Base-by-base conservation (phyloP, 2,113 vertebrate species). In the Phylloscopus whistleri region DNA sequence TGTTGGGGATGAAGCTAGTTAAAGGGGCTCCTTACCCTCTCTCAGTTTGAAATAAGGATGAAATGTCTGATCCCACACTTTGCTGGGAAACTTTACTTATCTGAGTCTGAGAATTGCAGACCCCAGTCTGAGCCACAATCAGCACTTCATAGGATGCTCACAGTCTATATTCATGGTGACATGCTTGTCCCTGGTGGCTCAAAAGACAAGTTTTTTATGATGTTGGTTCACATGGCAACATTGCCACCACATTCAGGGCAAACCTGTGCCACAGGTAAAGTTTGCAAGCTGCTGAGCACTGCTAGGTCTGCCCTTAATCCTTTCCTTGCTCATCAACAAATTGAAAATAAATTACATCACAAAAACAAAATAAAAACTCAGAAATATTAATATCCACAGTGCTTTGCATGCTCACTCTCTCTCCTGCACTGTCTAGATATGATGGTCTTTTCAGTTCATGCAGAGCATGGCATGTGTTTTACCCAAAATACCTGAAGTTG, bases 101-200 rank as follows among this genome's bases (percentile, higher is more conserved):
- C 35, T 28, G 53, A 7, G 37, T 63, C 39, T 53, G n/a, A 72
- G 26, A 20, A 26, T 11, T 53, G 39, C 10, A 16, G 41, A 69
- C 48, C 37, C 0, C 0, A 0, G 3, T 59, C 28, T 51, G 63
- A 90, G 64, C 11, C n/a, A 63, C 49, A 83, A 7, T 6, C 44
- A 90, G 30, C 44, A 37, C 24, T 20, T 63, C 66, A 53, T 0
- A 77, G 19, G 10, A n/a, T 0, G 3, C 15, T 41, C 73, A 37
- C n/a, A 39, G 27, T 12, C 24, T 44, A 1, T 33, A 49, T 31
- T 87, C 37, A 48, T 5, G n/a, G 23, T 46, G 43, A 12, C 48
- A 39, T 12, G 24, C 62, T 69, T 53, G 23, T 33, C 16, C 39
- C 15, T 7, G 7, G 10, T 69, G 30, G 23, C 51, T 84, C 43